These are phyloP conservation scores for Ceyx cyanopectus DNA, from an alignment of 2,113 vertebrate species.

Conservation along the genomic window DNA sequence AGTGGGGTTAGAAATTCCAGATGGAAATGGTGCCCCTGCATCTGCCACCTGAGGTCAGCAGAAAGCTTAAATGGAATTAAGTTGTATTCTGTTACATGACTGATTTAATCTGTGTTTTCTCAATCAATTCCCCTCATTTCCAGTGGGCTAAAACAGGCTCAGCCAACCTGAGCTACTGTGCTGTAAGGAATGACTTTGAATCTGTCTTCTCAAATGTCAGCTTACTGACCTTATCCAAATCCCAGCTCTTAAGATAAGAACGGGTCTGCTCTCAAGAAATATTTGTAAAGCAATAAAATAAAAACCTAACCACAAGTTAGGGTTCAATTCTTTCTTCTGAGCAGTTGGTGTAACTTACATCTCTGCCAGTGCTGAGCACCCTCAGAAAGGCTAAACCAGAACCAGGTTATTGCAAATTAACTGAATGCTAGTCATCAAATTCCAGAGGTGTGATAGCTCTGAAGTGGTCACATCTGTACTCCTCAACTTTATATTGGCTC, in stretches of 20 bases:
- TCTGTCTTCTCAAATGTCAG: slow-evolving; percentile 26
- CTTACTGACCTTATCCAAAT: slow-evolving; percentile 35
- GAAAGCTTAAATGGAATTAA: slow-evolving; percentile 16
- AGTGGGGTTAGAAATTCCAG: background rate
- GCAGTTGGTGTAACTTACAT: fast-evolving
- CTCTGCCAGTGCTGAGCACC: background rate
- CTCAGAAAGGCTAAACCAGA: background rate
- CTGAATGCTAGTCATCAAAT: background rate
- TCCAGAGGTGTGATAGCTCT: background rate
- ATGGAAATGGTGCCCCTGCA: background rate
- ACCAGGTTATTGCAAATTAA: background rate
- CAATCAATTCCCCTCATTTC: slow-evolving; percentile 31
- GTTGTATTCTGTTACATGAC: background rate
- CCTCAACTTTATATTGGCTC: background rate
- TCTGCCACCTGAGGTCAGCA: background rate
- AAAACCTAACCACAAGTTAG: background rate
- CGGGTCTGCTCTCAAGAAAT: background rate
- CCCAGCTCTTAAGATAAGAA: slow-evolving; percentile 25
- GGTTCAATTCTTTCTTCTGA: background rate
- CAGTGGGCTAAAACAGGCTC: background rate
- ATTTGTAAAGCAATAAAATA: slow-evolving; percentile 6
- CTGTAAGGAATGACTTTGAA: slow-evolving; percentile 1
- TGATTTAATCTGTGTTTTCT: slow-evolving; percentile 41
- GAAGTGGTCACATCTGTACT: background rate
- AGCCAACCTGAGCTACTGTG: background rate